Evolutionary conservation across 2,113 vertebrate genomes (phyloP), one percentile per base, ranked within the genome.

Genomic region (Numenius arquata): DNA sequence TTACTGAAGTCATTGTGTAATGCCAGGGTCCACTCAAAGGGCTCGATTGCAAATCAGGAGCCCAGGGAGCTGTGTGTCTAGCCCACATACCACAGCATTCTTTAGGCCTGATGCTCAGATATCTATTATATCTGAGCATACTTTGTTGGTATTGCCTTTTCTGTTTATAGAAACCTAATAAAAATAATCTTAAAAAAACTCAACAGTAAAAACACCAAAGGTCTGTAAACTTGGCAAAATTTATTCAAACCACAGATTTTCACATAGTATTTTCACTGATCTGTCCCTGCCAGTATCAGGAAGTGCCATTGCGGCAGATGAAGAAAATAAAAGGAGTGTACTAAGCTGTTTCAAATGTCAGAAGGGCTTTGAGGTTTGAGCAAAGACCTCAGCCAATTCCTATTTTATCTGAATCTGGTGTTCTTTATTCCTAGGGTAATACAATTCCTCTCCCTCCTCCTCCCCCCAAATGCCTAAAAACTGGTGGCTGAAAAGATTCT

Each of bases 111-210:
- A 80, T 90, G 48, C 43, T 92, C 32, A 48, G 32, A n/a, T 81
- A 53, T 75, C 63, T 78, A 6, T 59, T 80, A 50, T 71, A 90
- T 73, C 61, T 59, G 43, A 63, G 43, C 4, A 21, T 12, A 21
- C 48, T 85, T 45, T 93, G 36, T 65, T 82, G 53, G 14, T 75
- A 85, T 53, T 84, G 61, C 48, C 45, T 86, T 76, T 73, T 85
- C 66, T 92, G 73, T 79, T 93, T 96, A 75, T 53, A 94, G 83
- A 94, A 96, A 68, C 29, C 15, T 84, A 75, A 91, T 73, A 68
- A 82, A 89, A 91, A 72, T 63, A 90, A 71, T 75, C 16, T 87
- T 38, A 9, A 61, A 89, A 85, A 68, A 38, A 38, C 7, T 0
- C 8, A 48, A 85, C 27, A 82, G 13, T 11, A 56, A 67, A 84